Evolutionary conservation across 2,797 vertebrate species (phyloP).

Genomic region (Pelobates cultripes): DNA sequence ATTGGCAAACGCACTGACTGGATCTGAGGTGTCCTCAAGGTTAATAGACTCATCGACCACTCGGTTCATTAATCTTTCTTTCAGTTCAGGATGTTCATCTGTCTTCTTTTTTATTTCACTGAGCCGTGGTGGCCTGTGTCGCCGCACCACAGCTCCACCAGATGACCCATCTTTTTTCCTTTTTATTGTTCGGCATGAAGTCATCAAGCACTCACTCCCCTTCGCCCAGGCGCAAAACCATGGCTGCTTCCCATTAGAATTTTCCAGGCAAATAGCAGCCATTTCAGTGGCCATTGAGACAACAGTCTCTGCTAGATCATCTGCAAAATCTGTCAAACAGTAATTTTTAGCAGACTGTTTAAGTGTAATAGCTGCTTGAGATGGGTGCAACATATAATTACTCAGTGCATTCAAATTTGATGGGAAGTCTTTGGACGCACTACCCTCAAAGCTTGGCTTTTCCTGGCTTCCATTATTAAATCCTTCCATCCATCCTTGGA

Average conservation of each 20-base stretch:
- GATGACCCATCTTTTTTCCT: constrained; percentile 85
- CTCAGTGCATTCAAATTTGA: constrained; percentile 68
- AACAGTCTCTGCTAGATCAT: constrained; percentile 92
- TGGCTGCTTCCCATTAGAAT: constrained; percentile 93
- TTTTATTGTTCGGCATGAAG: constrained; percentile 79
- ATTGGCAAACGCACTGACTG: constrained; percentile 87
- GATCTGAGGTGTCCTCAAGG: constrained; percentile 85
- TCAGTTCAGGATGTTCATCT: constrained; percentile 96
- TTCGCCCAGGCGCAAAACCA: constrained; percentile 96
- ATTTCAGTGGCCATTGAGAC: constrained; percentile 99
- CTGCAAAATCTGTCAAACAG: constrained; percentile 89
- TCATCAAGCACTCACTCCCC: constrained; percentile 76
- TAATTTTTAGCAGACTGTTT: constrained; percentile 80
- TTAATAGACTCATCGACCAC: constrained; percentile 93
- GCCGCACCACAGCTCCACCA: constrained; percentile 76
- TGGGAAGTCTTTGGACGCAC: constrained; percentile 66
- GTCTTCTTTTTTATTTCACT: constrained; percentile 98
- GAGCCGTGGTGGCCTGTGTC: constrained; percentile 93
- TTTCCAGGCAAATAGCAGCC: constrained; percentile 96
- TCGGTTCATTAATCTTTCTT: constrained; percentile 93
- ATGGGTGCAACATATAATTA: constrained; percentile 61
- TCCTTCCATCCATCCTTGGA: constrained; percentile 60
- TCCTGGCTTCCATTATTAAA: constrained; percentile 51
- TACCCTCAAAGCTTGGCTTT: constrained; percentile 52
- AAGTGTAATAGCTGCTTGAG: constrained; percentile 67